Conservation (phyloP, 2,797 vertebrate genomes). For the Peromyscus eremicus region DNA sequence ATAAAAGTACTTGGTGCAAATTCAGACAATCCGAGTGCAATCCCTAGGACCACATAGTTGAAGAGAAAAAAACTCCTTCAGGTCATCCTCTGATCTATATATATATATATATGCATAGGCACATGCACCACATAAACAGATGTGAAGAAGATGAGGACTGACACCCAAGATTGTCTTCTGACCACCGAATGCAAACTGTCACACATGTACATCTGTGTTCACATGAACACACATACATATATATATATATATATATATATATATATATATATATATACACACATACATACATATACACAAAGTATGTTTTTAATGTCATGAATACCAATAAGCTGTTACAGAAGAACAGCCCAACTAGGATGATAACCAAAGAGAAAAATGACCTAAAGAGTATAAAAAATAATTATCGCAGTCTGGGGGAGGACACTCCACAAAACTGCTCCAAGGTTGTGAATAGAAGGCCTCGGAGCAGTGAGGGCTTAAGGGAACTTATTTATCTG, state of each 20-base stretch:
- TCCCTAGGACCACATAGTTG: background rate
- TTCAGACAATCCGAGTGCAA: background rate
- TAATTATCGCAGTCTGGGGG: no score
- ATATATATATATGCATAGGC: background rate
- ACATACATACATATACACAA: background rate
- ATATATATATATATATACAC: background rate
- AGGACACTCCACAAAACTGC: no score
- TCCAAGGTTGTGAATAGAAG: no score
- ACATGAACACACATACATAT: background rate
- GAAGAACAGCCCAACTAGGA: background rate
- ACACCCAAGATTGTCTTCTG: background rate
- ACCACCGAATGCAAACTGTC: no score
- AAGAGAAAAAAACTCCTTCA: background rate
- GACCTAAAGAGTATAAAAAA: background rate
- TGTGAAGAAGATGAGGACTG: background rate
- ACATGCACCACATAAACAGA: background rate
- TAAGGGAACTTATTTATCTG: no score
- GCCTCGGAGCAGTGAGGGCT: no score
- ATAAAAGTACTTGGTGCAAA: background rate
- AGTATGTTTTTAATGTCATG: background rate
- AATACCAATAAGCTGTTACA: background rate
- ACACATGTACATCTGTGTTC: background rate
- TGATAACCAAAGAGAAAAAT: background rate
- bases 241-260: no score
- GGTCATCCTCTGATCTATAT: background rate